Base-by-base conservation (phyloP, 2,113 vertebrate genomes). In the Percopsis transmontana region DNA sequence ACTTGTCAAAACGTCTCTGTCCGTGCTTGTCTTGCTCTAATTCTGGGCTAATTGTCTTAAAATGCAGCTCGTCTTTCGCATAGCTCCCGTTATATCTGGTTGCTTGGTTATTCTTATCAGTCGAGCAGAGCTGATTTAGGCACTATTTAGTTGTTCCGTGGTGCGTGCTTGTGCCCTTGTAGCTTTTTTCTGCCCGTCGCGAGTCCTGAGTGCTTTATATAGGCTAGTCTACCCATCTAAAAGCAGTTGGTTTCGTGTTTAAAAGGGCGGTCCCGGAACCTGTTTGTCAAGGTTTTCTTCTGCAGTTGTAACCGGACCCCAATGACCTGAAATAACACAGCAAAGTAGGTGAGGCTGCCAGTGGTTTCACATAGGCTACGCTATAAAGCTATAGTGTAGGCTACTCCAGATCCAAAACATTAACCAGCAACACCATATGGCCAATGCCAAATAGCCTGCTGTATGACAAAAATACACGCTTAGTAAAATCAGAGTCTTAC, bases 181-280 rank as follows among this genome's bases (percentile, higher is more conserved):
- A 5, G 51, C 58, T 44, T 60, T 27, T 48, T 67, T 53, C 53
- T 1, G n/a, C n/a, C 5, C 44, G 44, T 33, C 50, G 24, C 0
- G 1, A 45, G 12, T 42, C 20, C 39, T 5, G 1, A 5, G 5
- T 3, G 23, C 5, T 12, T 6, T 3, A 33, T 33, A 33, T 33
- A 33, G 27, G 0, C 27, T n/a, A n/a, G 62, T 75, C 79, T n/a
- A n/a, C 27, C 27, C 0, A 33, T 75, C 68, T 27, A 63, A 12
- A 23, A 8, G 9, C 13, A 38, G 33, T 20, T 41, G 65, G 70
- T 66, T 78, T 68, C 68, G 52, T 15, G 10, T 23, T 10, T 33
- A 33, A 1, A 1, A 59, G 74, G 88, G 88, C 84, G 89, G 85
- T 68, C 19, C 81, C 45, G 56, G n/a, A 79, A 91, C 91, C 81